Evolutionary conservation across 92 coral and sea anemone species (phyloP).

Genomic region (Hydrozoanthus gracilis): DNA sequence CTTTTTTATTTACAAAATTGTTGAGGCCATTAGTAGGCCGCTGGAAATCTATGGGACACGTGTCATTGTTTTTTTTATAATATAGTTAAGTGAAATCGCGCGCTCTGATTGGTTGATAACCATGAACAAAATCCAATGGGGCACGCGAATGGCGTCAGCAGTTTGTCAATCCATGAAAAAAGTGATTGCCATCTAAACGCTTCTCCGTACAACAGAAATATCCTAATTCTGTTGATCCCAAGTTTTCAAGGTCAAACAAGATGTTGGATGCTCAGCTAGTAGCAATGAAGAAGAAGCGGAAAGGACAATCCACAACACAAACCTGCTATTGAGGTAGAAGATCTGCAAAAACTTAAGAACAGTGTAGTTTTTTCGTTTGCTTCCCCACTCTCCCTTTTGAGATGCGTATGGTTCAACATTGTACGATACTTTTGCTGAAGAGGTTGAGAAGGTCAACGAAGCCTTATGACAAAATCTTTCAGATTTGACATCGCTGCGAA

Average conservation of each 20-base stretch:
- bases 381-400: conserved; percentile 10
- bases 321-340: conserved; percentile 7
- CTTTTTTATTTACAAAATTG: conserved; percentile 55
- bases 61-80: no score
- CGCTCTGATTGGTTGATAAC: no score
- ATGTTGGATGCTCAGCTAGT: not conserved
- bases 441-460: conserved; percentile 39
- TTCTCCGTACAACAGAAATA: not conserved
- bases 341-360: conserved; percentile 2
- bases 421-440: not conserved
- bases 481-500: conserved; percentile 47
- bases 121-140: no score
- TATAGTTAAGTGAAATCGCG: no score
- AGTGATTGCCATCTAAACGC: no score
- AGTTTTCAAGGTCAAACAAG: not conserved
- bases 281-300: not conserved
- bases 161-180: no score
- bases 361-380: conserved; percentile 4
- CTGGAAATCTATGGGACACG: conserved; percentile 59
- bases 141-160: no score
- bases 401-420: conserved; percentile 7
- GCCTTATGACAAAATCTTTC: conserved; percentile 52
- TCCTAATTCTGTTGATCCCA: not conserved
- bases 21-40: conserved; percentile 53
- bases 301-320: conserved; percentile 13